These are phyloP conservation scores for Lasioglossum leucozonium DNA, from an alignment of 2,888 invertebrate genomes.

Conservation along the genomic window DNA sequence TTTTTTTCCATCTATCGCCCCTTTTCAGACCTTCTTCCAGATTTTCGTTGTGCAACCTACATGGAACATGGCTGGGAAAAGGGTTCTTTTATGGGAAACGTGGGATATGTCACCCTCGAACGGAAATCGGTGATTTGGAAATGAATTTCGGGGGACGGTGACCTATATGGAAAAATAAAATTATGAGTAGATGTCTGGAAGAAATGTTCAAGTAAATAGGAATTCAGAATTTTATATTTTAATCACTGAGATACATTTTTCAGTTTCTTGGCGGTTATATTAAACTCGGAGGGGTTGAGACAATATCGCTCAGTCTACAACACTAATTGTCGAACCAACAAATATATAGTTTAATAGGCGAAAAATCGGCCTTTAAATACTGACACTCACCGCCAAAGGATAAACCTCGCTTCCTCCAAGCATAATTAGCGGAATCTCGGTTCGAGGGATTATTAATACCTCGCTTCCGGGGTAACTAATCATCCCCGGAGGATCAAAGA, in stretches of 20 bases:
- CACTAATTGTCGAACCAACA: too few relatives aligned
- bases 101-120: neutral
- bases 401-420: neutral
- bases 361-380: neutral
- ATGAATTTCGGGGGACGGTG: neutral
- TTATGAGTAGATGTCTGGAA: neutral
- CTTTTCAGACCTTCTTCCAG: constrained; percentile 44
- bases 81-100: constrained; percentile 52
- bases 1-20: constrained; percentile 60
- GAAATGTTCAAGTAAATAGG: neutral
- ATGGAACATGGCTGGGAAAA: constrained; percentile 54
- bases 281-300: too few relatives aligned
- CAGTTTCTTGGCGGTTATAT: too few relatives aligned
- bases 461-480: constrained; percentile 63
- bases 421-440: constrained; percentile 43
- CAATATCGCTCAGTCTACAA: neutral
- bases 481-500: constrained; percentile 25
- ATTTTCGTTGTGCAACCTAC: constrained; percentile 50
- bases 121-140: constrained; percentile 14
- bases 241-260: too few relatives aligned
- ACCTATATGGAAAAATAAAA: neutral
- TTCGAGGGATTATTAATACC: constrained; percentile 12
- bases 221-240: neutral
- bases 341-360: neutral
- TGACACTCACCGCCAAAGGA: neutral